Base-by-base conservation (phyloP, 2,888 invertebrate species). In the Drymonia ruficornis region DNA sequence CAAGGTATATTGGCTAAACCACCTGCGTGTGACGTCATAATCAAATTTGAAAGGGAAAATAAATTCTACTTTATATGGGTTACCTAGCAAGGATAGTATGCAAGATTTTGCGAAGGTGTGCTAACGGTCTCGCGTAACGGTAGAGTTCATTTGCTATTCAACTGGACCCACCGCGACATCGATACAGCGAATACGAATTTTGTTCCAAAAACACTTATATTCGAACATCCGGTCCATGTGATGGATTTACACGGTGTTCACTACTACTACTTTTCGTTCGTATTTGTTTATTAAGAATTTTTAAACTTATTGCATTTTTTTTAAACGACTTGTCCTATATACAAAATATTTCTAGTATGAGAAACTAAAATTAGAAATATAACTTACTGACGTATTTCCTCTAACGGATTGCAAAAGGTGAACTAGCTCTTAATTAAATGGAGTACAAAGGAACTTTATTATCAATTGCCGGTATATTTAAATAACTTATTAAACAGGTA, bases 51-150 rank as follows among this genome's bases (percentile, higher is more conserved):
- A 38, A 38, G 38, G 38, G 15, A 38, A 15, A 38, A 16, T 40
- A 40, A 15, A 2, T 38, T 16, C 12, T 40, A 12, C 16, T n/a
- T 4, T 47, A 59, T 53, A 70, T 56, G 46, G 56, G 60, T 56
- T 60, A 56, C 51, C 56, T 58, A 55, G 59, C 56, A 78, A 81
- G 82, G 80, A 84, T 78, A 67, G 58, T 50, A 65, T 65, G 56
- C 59, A 68, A 82, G 80, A 79, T 82, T 80, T 78, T 72, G 78
- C 79, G 76, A 72, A 80, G 81, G 83, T 77, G 80, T 76, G 63
- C 72, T 89, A 90, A 90, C 90, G 89, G 89, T 84, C 54, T 56
- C 61, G 55, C n/a, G 56, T 90, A 91, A 91, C 91, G 89, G 91
- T 89, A 78, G 75, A 67, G 38, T 76, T 76, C 81, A 83, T 85